Percentiles rank a stretch among this genome's conserved stretches.
These are phyloP conservation scores for Clamator glandarius DNA, from an alignment of 2,797 vertebrate species.

Conservation along the genomic window DNA sequence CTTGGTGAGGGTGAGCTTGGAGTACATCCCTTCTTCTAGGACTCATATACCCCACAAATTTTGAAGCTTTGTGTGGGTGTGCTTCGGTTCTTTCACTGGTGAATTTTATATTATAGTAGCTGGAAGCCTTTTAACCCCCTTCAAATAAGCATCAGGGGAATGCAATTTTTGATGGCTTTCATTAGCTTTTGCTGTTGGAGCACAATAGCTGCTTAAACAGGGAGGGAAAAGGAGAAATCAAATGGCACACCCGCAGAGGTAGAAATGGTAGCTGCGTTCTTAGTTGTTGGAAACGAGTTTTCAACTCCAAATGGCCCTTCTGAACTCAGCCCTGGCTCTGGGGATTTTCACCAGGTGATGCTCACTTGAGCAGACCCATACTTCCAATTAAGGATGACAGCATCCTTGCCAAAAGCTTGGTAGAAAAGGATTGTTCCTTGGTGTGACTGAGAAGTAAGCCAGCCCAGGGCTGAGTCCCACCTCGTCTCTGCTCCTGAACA, in stretches of 20 bases:
- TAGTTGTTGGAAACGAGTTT: not conserved
- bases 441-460: not conserved
- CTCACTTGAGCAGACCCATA: not conserved
- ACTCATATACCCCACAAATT: rapidly evolving
- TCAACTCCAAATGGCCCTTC: not conserved
- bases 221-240: not conserved
- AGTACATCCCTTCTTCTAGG: not conserved
- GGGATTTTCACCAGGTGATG: rapidly evolving
- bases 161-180: not conserved
- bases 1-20: not conserved
- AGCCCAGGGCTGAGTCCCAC: not conserved
- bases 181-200: constrained; percentile 15
- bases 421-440: not conserved
- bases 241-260: not conserved
- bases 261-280: not conserved
- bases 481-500: not conserved
- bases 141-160: not conserved
- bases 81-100: not conserved
- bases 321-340: not conserved
- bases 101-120: not conserved
- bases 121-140: constrained; percentile 24
- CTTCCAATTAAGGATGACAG: not conserved
- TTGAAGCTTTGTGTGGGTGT: not conserved
- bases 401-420: not conserved
- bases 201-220: not conserved